Percentiles rank a stretch among this genome's conserved stretches.
Evolutionary conservation across 2,888 invertebrate genomes (phyloP).

Genomic region (Ormyrus thymus): DNA sequence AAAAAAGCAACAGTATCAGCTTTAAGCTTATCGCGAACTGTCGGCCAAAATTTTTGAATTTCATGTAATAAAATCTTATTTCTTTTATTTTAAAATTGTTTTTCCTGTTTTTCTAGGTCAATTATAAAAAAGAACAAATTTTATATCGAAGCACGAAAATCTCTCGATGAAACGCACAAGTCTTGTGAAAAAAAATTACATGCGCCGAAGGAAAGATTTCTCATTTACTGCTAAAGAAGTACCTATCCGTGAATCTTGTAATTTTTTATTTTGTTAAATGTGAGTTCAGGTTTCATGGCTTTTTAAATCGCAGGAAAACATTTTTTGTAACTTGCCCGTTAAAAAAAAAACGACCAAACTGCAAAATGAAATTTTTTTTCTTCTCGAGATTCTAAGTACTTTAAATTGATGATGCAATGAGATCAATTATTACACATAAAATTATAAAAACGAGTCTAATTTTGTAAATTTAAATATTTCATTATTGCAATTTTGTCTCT

Average conservation of each 20-base stretch:
- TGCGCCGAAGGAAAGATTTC: conserved; percentile 34
- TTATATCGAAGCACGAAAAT: conserved; percentile 9
- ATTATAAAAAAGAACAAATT: conserved; percentile 20
- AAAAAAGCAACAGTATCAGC: conserved; percentile 38
- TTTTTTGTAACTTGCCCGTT: conserved; percentile 24
- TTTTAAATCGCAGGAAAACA: conserved; percentile 21
- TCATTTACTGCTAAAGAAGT: conserved; percentile 26
- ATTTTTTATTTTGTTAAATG: conserved; percentile 17
- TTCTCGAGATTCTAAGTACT: conserved; percentile 48
- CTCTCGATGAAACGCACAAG: conserved; percentile 16
- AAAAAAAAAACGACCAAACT: conserved; percentile 36
- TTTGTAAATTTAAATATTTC: conserved; percentile 6
- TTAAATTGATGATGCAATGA: conserved; percentile 51
- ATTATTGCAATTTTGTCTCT: conserved; percentile 20
- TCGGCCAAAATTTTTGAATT: conserved; percentile 18
- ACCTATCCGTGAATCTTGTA: neutral
- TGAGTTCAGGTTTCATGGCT: conserved; percentile 27
- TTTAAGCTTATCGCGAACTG: conserved; percentile 35
- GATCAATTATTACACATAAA: conserved; percentile 47
- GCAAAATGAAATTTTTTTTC: conserved; percentile 32
- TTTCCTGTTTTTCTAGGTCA: neutral
- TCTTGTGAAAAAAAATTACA: conserved; percentile 23
- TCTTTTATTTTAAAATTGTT: neutral
- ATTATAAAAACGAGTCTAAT: conserved; percentile 19
- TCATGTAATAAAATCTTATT: neutral